These are phyloP conservation scores for Australoheros facetus DNA, from an alignment of 2,797 vertebrate species.

Conservation along the genomic window DNA sequence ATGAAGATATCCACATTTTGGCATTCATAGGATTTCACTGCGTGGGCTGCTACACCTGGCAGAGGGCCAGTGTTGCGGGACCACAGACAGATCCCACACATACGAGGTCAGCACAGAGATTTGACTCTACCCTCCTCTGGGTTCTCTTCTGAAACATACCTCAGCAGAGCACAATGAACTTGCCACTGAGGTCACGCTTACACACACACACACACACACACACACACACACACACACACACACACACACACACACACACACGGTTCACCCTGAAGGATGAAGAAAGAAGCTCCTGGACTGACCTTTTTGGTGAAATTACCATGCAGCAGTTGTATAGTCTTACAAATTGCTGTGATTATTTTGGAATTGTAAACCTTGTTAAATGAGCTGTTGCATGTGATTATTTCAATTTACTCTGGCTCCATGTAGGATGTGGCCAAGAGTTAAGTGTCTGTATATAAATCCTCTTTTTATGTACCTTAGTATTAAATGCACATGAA, in stretches of 20 bases:
- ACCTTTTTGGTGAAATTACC: not conserved
- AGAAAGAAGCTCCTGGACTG: not conserved
- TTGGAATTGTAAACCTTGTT: not conserved
- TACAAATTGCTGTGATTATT: conserved; percentile 11
- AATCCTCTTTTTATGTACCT: not conserved
- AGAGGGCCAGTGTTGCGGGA: conserved; percentile 41
- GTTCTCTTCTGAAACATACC: conserved; percentile 35
- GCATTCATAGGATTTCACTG: conserved; percentile 58
- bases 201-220: not conserved
- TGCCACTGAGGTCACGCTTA: conserved; percentile 20
- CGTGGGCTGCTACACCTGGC: conserved; percentile 59
- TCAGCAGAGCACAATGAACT: conserved; percentile 25
- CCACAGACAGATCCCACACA: conserved; percentile 57
- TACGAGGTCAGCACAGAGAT: conserved; percentile 51
- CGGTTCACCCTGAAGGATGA: not conserved
- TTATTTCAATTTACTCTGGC: conserved; percentile 3
- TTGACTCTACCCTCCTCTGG: conserved; percentile 53
- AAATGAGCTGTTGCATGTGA: not conserved
- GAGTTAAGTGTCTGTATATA: not conserved
- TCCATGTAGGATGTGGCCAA: not conserved
- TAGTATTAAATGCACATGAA: not conserved
- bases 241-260: not conserved
- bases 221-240: not conserved
- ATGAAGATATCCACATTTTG: conserved; percentile 50
- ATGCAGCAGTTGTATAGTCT: not conserved